Conservation (phyloP, 2,797 vertebrate genomes). For the Sciurus carolinensis region DNA sequence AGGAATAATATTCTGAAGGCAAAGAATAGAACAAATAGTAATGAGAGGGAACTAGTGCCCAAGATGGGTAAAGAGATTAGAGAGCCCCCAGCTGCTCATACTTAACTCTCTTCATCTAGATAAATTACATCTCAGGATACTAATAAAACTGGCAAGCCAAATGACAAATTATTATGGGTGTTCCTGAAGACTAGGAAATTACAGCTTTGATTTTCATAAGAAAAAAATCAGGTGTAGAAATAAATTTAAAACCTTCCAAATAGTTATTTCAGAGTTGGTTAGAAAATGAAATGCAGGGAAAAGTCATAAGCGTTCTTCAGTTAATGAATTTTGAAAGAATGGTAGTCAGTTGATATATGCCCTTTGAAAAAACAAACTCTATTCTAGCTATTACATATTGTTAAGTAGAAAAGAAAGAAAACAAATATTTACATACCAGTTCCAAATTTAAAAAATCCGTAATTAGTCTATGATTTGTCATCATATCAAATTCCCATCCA, state of each 20-base stretch:
- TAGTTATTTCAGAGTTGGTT: slow-evolving; percentile 40
- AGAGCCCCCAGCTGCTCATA: slow-evolving; percentile 52
- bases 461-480: slow-evolving; percentile 47
- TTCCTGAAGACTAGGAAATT: slow-evolving; percentile 31
- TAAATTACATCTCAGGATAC: slow-evolving; percentile 66
- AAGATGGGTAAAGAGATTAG: slow-evolving; percentile 60
- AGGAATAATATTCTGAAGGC: slow-evolving; percentile 41
- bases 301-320: background rate
- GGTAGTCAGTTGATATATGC: background rate
- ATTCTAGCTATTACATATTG: background rate
- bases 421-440: slow-evolving; percentile 33
- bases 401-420: slow-evolving; percentile 43
- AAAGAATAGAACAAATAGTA: slow-evolving; percentile 64
- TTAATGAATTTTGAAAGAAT: slow-evolving; percentile 51
- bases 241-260: slow-evolving; percentile 62
- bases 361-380: background rate
- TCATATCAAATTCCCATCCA: slow-evolving; percentile 21
- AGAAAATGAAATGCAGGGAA: slow-evolving; percentile 18
- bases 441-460: slow-evolving; percentile 1
- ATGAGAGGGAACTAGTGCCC: background rate
- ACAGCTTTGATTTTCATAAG: slow-evolving; percentile 40
- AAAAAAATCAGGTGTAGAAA: slow-evolving; percentile 28
- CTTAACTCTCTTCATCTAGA: slow-evolving; percentile 67
- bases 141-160: slow-evolving; percentile 70
- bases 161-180: background rate